These are phyloP conservation scores for Marisa cornuarietis DNA, from an alignment of 1,140 invertebrate species.

Conservation along the genomic window DNA sequence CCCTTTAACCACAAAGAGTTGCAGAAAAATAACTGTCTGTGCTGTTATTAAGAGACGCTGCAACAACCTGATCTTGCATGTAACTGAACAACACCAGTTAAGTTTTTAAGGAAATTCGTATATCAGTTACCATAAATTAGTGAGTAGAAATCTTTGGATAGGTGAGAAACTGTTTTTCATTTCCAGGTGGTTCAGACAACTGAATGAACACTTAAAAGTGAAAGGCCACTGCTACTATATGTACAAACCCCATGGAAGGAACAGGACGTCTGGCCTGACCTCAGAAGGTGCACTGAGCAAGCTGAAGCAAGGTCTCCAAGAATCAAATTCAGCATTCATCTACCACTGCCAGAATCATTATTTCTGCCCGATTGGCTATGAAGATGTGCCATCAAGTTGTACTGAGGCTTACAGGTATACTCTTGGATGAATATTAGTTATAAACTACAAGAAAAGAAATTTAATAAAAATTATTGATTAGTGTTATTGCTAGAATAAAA, in stretches of 20 bases:
- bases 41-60: too few species aligned
- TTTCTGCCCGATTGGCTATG: slow-evolving; percentile 63
- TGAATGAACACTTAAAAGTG: slow-evolving; percentile 60
- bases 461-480: background rate
- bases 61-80: too few species aligned
- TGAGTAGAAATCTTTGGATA: background rate
- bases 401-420: slow-evolving; percentile 57
- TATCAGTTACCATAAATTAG: background rate
- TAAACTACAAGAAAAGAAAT: too few species aligned
- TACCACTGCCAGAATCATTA: slow-evolving; percentile 65
- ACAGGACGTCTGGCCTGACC: slow-evolving; percentile 50
- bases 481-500: too few species aligned
- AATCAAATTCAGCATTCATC: slow-evolving; percentile 51
- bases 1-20: too few species aligned
- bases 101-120: background rate
- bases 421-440: background rate
- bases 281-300: slow-evolving; percentile 46
- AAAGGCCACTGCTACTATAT: slow-evolving; percentile 50
- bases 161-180: slow-evolving; percentile 17
- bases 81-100: too few species aligned
- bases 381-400: slow-evolving; percentile 49
- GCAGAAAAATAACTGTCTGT: too few species aligned
- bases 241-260: slow-evolving; percentile 59
- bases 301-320: slow-evolving; percentile 54
- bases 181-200: slow-evolving; percentile 55